Base-by-base conservation (phyloP, 2,113 vertebrate genomes). In the Tachycineta bicolor region DNA sequence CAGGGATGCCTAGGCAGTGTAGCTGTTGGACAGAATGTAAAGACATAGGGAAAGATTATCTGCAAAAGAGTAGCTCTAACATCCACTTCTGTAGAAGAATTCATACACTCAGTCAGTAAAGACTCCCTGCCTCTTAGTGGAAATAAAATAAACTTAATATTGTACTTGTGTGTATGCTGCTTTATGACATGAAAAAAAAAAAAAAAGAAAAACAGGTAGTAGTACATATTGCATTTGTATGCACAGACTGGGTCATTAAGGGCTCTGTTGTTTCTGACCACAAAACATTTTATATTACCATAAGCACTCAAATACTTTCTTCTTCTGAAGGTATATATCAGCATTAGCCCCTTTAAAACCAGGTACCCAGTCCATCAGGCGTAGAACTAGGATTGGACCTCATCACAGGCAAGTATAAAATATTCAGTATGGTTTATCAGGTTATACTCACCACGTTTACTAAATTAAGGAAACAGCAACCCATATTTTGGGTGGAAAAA, bases 401-500 rank as follows among this genome's bases (percentile, higher is more conserved):
- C 10, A 5, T 17, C 53, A 70, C 18, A 47, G 37, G 14, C n/a
- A 79, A 94, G 37, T 10, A 69, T 33, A 21, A 86, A 78, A 75
- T 64, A 74, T 56, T 55, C 24, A 64, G 0, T 25, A 25, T 1
- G 1, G 5, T 78, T 74, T 59, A 63, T 50, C 18, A 77, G 37
- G 59, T 62, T 76, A n/a, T 74, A 81, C 83, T 98, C 71, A 99
- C 99, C 98, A 97, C 97, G 89, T 95, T 97, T 90, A 98, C 93
- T 91, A 98, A 98, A 96, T 97, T 97, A 90, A 99, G 97, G 92
- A 98, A 98, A 82, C 93, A 95, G 77, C 95, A 96, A 29, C 98
- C 98, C 76, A 98, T 95, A 65, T 98, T 97, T 96, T 98, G 96
- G 6, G 98, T 96, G 70, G 93, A 97, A 96, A 98, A 98, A 46